Evolutionary conservation across 2,888 invertebrate genomes (phyloP).

Genomic region (Oscheius sp.): DNA sequence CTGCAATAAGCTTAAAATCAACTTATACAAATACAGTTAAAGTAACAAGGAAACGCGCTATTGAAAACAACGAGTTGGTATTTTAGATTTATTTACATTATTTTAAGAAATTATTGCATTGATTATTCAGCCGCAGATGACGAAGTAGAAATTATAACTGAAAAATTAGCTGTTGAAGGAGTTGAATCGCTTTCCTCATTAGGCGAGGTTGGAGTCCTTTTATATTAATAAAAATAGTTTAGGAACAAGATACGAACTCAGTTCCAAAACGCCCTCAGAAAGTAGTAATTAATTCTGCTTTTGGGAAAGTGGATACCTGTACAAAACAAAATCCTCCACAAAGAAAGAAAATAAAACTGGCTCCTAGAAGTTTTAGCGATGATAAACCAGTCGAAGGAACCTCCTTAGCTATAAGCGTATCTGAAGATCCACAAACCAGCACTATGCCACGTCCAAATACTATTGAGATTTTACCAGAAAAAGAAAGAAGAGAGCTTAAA

Average conservation of each 20-base stretch:
- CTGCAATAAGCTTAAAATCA: neutral
- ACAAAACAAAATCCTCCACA: neutral
- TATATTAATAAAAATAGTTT: neutral
- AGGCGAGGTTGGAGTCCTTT: too few relatives aligned
- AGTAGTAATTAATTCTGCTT: neutral
- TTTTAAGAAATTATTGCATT: neutral
- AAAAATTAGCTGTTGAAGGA: too few relatives aligned
- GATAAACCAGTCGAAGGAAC: too few relatives aligned
- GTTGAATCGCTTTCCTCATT: too few relatives aligned
- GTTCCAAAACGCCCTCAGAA: neutral
- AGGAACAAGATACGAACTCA: neutral
- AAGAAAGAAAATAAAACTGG: conserved; percentile 7
- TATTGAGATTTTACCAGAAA: too few relatives aligned
- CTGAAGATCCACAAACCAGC: too few relatives aligned
- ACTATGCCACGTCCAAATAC: too few relatives aligned
- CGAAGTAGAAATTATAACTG: neutral
- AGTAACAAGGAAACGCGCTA: neutral
- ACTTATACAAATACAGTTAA: neutral
- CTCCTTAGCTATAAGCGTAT: too few relatives aligned
- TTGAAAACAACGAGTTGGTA: neutral
- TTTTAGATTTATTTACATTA: neutral
- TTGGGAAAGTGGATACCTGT: neutral
- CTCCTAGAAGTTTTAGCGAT: too few relatives aligned
- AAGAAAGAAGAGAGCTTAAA: too few relatives aligned
- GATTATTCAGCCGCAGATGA: neutral